Evolutionary conservation across 2,113 vertebrate genomes (phyloP).

Genomic region (Perca fluviatilis): DNA sequence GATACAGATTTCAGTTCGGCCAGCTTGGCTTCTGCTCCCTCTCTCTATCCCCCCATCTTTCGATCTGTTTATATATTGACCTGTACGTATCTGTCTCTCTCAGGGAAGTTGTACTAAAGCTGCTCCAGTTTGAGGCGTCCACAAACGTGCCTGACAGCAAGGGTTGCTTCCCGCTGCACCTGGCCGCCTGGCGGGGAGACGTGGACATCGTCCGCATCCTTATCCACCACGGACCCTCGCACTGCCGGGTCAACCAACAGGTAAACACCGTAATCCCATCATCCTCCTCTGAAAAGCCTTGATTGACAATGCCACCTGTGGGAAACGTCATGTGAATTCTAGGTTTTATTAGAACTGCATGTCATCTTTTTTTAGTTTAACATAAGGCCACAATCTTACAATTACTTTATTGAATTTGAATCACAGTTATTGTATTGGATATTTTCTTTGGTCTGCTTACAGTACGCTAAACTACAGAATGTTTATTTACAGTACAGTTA

Average conservation of each 20-base stretch:
- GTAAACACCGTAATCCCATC: conserved; percentile 67
- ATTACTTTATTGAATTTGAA: not conserved
- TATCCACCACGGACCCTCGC: conserved; percentile 93
- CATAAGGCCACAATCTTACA: not conserved
- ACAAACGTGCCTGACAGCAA: conserved; percentile 96
- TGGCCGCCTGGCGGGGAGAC: conserved; percentile 97
- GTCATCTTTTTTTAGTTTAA: not conserved
- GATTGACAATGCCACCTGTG: not conserved
- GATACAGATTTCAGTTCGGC: not conserved
- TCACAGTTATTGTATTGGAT: too few relatives aligned
- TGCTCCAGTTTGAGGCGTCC: conserved; percentile 96
- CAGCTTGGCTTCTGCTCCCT: not conserved
- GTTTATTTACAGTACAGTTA: too few relatives aligned
- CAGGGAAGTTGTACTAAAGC: conserved; percentile 96
- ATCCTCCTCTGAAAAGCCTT: not conserved
- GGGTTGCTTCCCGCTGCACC: conserved; percentile 96
- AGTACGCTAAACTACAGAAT: not conserved
- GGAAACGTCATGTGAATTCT: not conserved
- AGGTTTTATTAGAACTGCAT: not conserved
- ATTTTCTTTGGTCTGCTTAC: not conserved
- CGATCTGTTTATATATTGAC: conserved; percentile 17
- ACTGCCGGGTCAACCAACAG: conserved; percentile 97
- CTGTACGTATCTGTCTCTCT: not conserved
- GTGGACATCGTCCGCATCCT: conserved; percentile 98
- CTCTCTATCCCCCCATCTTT: not conserved